phyloP scores from a whole-genome alignment of 2,797 vertebrate genomes.

The Cuculus canorus region DNA sequence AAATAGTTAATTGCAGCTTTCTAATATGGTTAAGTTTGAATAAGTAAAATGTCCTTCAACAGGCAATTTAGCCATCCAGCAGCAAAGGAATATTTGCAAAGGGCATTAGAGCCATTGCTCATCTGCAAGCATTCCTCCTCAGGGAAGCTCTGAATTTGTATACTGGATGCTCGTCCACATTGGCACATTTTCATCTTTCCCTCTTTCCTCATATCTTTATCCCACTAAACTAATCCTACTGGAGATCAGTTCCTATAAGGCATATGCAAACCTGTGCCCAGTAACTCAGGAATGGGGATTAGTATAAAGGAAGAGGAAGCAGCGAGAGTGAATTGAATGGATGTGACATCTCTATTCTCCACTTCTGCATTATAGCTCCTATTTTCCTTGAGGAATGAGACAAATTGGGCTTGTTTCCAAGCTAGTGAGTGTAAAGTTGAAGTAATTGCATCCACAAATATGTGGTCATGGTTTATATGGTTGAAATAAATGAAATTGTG shows the following conservation, averaged over 20 bases:
- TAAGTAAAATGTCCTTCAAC: background rate
- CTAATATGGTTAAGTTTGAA: background rate
- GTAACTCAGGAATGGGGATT: background rate
- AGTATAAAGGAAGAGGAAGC: background rate
- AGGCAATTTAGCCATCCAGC: background rate
- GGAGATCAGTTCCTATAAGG: background rate
- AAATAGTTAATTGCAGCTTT: background rate
- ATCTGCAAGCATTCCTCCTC: background rate
- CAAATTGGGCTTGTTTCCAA: constrained; percentile 56
- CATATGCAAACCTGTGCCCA: background rate
- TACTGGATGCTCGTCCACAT: background rate
- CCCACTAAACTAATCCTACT: background rate
- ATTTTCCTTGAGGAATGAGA: constrained; percentile 65
- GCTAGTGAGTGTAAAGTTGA: constrained; percentile 61
- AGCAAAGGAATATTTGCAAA: background rate
- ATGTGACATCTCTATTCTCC: constrained; percentile 59
- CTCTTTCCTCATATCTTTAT: background rate
- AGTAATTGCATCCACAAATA: constrained; percentile 59
- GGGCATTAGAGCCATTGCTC: background rate
- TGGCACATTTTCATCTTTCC: background rate
- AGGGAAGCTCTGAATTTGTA: background rate
- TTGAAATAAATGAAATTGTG: constrained; percentile 58
- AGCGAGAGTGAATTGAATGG: background rate
- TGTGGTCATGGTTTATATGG: constrained; percentile 39
- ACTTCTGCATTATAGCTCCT: constrained; percentile 21